Conservation (phyloP, 2,888 invertebrate species). For the Papilio demoleus region DNA sequence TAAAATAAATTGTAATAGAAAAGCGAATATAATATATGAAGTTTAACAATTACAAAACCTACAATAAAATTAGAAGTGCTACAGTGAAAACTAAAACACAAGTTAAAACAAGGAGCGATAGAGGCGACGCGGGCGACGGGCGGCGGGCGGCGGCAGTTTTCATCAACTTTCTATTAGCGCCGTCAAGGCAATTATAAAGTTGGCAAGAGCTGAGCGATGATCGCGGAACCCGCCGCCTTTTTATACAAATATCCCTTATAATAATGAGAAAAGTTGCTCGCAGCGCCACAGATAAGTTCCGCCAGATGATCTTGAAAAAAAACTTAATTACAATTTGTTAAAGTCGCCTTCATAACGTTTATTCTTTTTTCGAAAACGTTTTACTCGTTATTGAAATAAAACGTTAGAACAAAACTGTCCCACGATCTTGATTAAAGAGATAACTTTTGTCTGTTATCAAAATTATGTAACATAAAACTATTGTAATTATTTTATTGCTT, state of each 20-base stretch:
- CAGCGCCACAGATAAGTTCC: conserved; percentile 63
- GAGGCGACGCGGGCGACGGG: conserved; percentile 51
- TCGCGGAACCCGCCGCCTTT: conserved; percentile 64
- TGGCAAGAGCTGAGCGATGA: conserved; percentile 63
- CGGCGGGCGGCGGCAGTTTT: conserved; percentile 71
- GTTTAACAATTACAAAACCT: not conserved
- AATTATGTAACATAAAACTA: too few relatives aligned
- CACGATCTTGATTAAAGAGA: conserved; percentile 6
- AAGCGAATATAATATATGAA: not conserved
- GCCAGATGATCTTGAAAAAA: conserved; percentile 73
- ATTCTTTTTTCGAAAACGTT: conserved; percentile 27
- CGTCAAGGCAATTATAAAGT: conserved; percentile 81
- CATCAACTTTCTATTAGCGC: conserved; percentile 79
- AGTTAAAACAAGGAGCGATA: conserved; percentile 73
- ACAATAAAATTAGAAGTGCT: conserved; percentile 38
- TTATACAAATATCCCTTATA: conserved; percentile 76
- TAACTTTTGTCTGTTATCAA: too few relatives aligned
- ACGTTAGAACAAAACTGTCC: conserved; percentile 25
- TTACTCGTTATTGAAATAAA: conserved; percentile 23
- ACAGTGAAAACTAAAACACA: conserved; percentile 66
- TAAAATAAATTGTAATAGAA: not conserved
- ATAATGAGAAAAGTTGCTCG: conserved; percentile 80
- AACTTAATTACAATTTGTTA: conserved; percentile 56
- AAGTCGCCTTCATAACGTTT: conserved; percentile 40
- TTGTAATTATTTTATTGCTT: too few relatives aligned